A percentile compares a stretch with the other conserved stretches of the same genome.
Conservation (phyloP, 2,113 vertebrate species). For the Eidolon helvum region DNA sequence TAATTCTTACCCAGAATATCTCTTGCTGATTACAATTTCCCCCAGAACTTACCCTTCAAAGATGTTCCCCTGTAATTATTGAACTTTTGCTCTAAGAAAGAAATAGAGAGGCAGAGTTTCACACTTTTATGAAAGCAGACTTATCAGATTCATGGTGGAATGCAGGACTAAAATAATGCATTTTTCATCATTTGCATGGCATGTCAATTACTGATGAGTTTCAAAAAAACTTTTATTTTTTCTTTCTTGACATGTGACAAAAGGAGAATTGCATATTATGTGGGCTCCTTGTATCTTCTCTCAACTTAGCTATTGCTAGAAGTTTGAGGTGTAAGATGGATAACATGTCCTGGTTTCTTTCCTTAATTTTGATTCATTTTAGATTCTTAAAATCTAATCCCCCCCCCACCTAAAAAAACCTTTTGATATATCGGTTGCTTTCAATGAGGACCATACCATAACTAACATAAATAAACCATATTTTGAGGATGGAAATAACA, state of each 20-base stretch:
- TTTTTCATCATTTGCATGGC: neutral
- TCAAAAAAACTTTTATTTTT: neutral
- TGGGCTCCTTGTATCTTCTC: neutral
- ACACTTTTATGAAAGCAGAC: neutral
- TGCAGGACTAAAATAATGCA: neutral
- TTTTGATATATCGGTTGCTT: neutral
- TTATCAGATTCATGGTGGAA: too few relatives aligned
- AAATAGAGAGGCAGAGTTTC: neutral
- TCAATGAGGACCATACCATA: neutral
- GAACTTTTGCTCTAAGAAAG: neutral
- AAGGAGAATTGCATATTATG: neutral
- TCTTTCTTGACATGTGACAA: neutral
- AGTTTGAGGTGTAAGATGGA: neutral
- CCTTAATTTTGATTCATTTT: neutral
- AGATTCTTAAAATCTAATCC: neutral
- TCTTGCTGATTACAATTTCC: neutral
- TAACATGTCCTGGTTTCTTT: neutral
- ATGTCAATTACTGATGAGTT: neutral
- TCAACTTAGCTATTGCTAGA: neutral
- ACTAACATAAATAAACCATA: neutral
- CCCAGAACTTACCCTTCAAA: neutral
- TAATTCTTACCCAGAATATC: neutral
- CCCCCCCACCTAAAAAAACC: neutral
- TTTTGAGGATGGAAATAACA: neutral
- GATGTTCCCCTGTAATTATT: neutral